Base-by-base conservation (phyloP, 2,797 vertebrate genomes). In the Xiphorhynchus erythropygius region DNA sequence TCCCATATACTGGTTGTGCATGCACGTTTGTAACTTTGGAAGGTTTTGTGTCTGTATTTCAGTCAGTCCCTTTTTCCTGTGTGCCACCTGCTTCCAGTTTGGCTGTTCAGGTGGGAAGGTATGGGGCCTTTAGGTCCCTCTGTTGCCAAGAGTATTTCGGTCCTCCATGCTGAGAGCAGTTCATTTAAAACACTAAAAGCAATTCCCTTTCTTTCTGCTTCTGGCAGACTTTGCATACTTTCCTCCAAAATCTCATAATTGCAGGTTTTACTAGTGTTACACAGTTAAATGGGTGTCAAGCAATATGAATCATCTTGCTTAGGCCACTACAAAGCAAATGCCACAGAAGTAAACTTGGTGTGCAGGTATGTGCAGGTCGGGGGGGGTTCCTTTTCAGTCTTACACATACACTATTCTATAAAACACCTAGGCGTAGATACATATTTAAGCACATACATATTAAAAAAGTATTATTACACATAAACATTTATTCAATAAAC, bases 1-100 rank as follows among this genome's bases (percentile, higher is more conserved):
- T 57, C 44, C 78, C 17, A 22, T n/a, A 28, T 11, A 11, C 28
- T 5, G 2, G 17, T 50, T 70, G 4, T 71, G n/a, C 33, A 32
- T 73, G 65, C 7, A 1, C n/a, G 18, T 67, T 82, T 89, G 62
- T 59, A 67, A 84, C 5, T 62, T 55, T 69, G 32, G 55, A 41
- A 56, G 37, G 24, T 46, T 60, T 79, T 59, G 44, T 92, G 93
- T 94, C 84, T 94, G 56, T 96, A 64, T 92, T 96, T 94, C 90
- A 90, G 33, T 92, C 64, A 60, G 49, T 67, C 42, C 69, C 22
- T 80, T 80, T 67, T 73, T 18, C 55, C n/a, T 11, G 0, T 37
- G 74, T 71, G 23, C 67, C 57, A 9, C 62, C 70, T 87, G 81
- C 74, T 95, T 88, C 90, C 76, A 32, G 79, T 28, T 87, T 78